Base-by-base conservation (phyloP, 2,888 invertebrate genomes). In the Drosophila peninsularis region DNA sequence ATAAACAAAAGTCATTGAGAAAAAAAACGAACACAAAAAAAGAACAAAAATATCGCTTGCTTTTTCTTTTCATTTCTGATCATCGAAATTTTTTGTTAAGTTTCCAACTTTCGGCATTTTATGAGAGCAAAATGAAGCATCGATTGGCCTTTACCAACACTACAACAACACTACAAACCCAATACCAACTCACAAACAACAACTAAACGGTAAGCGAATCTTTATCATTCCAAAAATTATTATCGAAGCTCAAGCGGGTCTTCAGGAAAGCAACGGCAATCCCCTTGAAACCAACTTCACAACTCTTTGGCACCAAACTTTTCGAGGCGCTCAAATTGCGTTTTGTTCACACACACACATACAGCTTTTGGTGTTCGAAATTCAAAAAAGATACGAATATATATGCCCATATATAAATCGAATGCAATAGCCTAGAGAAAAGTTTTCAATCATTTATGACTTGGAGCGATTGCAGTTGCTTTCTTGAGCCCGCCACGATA, bases 1-100 rank as follows among this genome's bases (percentile, higher is more conserved):
- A 86, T 86, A 86, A 86, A 88, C 73, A 75, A 88, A 86, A 80
- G 75, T 82, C 68, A 86, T 63, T 71, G 66, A 76, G 70, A 80
- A 71, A 42, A 74, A 71, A 77, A 30, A 47, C 13, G 0, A 55
- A 69, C 69, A 71, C 64, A 66, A 66, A 75, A 52, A 54, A 62
- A 70, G 49, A 54, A 62, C 6, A 73, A 75, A 68, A 66, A 66
- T 55, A 17, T 62, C 74, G 70, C 73, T 77, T 79, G 73, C 75
- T 77, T 89, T 87, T 82, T 78, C 75, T 84, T 82, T 45, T 39
- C 10, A 39, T 41, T 42, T 42, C 1, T 42, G 41, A 41, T 19
- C 11, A 1, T 39, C 17, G 17, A 17, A 6, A 42, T 42, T 67
- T 45, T 66, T 19, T 47, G 34, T 67, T 61, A n/a, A 10, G 0